Conservation (phyloP, 2,888 invertebrate genomes). For the Dynastes hyllus region DNA sequence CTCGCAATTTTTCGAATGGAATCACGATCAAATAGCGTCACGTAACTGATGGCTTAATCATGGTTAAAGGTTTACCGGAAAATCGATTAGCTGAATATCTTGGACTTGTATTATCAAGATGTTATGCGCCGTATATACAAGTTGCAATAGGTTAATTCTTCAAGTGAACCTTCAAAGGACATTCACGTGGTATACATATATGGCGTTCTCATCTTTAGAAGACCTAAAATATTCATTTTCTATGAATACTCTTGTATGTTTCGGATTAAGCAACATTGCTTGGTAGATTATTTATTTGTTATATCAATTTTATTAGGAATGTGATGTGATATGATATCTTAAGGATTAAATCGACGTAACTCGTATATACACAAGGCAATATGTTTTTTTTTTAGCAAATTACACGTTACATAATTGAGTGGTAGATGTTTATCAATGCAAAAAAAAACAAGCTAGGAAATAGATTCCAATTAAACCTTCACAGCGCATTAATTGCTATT, state of each 20-base stretch:
- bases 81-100: not conserved
- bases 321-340: no score
- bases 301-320: no score
- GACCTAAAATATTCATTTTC: no score
- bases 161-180: no score
- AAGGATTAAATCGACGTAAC: not conserved
- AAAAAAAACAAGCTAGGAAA: slow-evolving; percentile 3
- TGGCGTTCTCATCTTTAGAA: no score
- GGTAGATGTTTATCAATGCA: slow-evolving; percentile 9
- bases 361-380: not conserved
- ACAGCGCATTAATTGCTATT: not conserved
- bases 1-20: slow-evolving; percentile 5
- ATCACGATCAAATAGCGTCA: slow-evolving; percentile 2
- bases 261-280: no score
- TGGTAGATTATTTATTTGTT: no score
- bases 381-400: not conserved
- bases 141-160: no score
- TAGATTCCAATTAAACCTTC: not conserved
- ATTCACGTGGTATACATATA: no score
- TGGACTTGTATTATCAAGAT: no score
- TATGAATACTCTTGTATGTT: no score
- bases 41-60: not conserved
- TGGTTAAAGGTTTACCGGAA: not conserved
- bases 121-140: no score
- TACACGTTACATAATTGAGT: not conserved